Percentiles rank a stretch among this genome's conserved stretches.
Conservation (phyloP, 2,888 invertebrate species). For the Lochmaea capreae region DNA sequence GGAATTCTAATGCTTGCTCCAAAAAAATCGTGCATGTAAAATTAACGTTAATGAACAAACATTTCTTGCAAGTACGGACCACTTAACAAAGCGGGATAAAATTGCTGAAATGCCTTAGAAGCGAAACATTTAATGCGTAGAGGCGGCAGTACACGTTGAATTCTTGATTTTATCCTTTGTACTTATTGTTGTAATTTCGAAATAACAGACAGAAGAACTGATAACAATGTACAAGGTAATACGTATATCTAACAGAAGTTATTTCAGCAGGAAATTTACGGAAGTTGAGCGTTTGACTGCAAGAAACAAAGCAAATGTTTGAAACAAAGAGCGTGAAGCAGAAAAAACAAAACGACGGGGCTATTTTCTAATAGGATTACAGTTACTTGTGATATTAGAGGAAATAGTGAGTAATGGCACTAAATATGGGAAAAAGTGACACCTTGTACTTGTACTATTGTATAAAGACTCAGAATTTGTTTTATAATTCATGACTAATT, state of each 20-base stretch:
- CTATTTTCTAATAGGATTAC: not conserved
- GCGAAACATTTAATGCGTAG: slow-evolving; percentile 7
- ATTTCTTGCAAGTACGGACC: not conserved
- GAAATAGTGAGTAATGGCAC: not conserved
- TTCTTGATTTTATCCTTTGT: slow-evolving; percentile 14
- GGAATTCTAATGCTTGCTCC: too few species aligned
- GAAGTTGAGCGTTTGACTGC: not conserved
- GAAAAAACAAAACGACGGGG: not conserved
- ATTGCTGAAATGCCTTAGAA: slow-evolving; percentile 5
- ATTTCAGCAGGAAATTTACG: slow-evolving; percentile 4
- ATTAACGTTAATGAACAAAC: not conserved
- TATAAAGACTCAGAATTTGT: too few species aligned
- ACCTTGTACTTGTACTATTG: too few species aligned
- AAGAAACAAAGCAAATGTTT: not conserved
- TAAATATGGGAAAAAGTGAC: not conserved
- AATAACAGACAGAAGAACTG: slow-evolving; percentile 1
- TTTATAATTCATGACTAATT: too few species aligned
- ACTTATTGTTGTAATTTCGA: slow-evolving; percentile 13
- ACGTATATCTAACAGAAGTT: not conserved
- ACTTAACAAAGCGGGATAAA: not conserved
- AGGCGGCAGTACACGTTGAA: not conserved
- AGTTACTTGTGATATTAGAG: not conserved
- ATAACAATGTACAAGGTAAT: not conserved
- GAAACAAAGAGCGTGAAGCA: not conserved
- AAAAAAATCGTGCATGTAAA: not conserved